Conservation (phyloP, 2,888 invertebrate genomes). For the Cheilosia scutellata region DNA sequence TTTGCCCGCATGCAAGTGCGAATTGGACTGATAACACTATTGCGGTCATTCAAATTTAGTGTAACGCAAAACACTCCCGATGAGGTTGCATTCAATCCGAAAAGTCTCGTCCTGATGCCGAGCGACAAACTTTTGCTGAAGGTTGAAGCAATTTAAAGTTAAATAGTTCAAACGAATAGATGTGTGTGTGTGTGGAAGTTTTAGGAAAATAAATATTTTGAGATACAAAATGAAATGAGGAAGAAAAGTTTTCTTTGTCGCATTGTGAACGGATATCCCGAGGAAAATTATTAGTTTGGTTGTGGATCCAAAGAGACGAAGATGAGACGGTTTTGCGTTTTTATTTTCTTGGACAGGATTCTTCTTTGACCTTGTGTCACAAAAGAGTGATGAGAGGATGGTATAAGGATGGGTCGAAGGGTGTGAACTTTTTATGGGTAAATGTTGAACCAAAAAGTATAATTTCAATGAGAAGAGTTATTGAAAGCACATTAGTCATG, state of each 20-base stretch:
- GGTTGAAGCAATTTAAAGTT: constrained; percentile 73
- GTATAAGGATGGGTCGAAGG: too few species aligned
- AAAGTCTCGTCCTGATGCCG: constrained; percentile 47
- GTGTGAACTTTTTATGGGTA: not conserved
- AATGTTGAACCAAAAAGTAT: not conserved
- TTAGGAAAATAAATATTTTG: constrained; percentile 2
- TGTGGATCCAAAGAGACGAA: not conserved
- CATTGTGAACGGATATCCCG: constrained; percentile 30
- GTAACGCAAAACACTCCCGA: constrained; percentile 69
- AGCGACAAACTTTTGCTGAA: constrained; percentile 68
- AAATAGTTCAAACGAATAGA: not conserved
- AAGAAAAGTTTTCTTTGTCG: not conserved
- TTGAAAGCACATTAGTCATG: not conserved
- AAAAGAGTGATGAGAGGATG: not conserved
- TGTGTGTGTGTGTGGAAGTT: not conserved
- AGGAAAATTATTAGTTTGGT: constrained; percentile 67
- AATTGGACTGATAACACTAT: constrained; percentile 79
- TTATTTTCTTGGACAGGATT: not conserved
- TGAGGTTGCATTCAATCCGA: constrained; percentile 69
- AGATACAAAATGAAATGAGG: constrained; percentile 2
- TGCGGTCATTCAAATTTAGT: constrained; percentile 77
- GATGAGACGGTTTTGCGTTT: not conserved
- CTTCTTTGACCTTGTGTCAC: not conserved
- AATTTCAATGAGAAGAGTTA: too few species aligned
- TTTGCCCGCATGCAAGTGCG: constrained; percentile 81